Conservation (phyloP, 2,113 vertebrate species). For the Tiliqua scincoides region DNA sequence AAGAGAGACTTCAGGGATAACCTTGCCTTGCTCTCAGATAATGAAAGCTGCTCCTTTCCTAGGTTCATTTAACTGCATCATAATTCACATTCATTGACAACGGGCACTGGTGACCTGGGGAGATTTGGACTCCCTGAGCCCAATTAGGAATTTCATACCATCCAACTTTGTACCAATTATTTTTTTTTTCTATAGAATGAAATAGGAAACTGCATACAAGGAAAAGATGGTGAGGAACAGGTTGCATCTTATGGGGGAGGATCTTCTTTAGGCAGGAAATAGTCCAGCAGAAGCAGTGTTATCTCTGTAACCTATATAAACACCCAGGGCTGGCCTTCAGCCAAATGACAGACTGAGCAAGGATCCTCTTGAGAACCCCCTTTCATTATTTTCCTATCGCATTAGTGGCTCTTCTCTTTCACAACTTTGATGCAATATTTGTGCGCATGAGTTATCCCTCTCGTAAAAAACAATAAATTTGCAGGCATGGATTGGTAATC, state of each 20-base stretch:
- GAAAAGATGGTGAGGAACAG: background rate
- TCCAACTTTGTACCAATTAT: background rate
- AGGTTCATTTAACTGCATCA: background rate
- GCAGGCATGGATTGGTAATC: too few species aligned
- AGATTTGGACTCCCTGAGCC: background rate
- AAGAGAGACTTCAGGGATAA: background rate
- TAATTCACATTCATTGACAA: background rate
- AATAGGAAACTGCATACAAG: background rate
- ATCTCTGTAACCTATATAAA: too few species aligned
- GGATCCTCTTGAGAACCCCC: too few species aligned
- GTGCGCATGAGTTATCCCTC: too few species aligned
- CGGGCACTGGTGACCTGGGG: background rate
- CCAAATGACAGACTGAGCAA: too few species aligned
- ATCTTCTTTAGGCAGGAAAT: background rate
- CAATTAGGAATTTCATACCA: background rate
- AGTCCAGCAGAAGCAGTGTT: too few species aligned
- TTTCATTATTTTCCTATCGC: too few species aligned
- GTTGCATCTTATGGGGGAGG: background rate
- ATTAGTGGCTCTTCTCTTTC: too few species aligned
- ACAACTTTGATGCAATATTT: too few species aligned
- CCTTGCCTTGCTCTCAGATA: background rate
- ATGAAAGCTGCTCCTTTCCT: background rate
- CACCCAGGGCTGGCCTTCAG: too few species aligned
- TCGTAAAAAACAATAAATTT: too few species aligned
- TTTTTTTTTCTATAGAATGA: conserved; percentile 4